Conservation (phyloP, 2,797 vertebrate genomes). For the Spinibarbus caldwelli region DNA sequence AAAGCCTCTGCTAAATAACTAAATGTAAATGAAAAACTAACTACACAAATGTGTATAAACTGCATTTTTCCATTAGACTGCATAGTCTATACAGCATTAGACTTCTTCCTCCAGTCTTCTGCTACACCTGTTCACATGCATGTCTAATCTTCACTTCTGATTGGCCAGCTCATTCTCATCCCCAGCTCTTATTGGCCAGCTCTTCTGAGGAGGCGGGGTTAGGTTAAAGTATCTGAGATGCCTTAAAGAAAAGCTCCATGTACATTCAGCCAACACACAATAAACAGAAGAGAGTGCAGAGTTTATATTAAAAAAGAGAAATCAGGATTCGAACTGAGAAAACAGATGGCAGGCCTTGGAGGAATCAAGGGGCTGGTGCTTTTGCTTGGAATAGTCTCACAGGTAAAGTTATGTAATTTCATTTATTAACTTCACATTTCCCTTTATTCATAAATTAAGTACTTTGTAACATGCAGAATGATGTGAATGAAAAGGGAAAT, state of each 20-base stretch:
- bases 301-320: slow-evolving; percentile 20
- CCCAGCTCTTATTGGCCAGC: slow-evolving; percentile 63
- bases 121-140: slow-evolving; percentile 27
- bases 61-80: neutral
- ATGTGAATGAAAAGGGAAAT: neutral
- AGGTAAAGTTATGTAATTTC: slow-evolving; percentile 67
- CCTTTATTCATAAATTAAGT: slow-evolving; percentile 15
- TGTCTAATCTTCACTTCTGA: slow-evolving; percentile 40
- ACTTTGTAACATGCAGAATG: neutral
- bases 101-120: neutral
- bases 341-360: slow-evolving; percentile 60
- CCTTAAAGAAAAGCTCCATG: slow-evolving; percentile 55
- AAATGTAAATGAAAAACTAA: neutral
- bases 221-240: slow-evolving; percentile 63
- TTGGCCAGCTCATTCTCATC: slow-evolving; percentile 43
- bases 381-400: slow-evolving; percentile 66
- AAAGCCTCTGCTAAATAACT: too few relatives aligned
- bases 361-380: slow-evolving; percentile 63
- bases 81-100: neutral
- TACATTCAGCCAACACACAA: slow-evolving; percentile 45
- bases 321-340: slow-evolving; percentile 23
- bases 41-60: neutral
- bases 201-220: slow-evolving; percentile 62
- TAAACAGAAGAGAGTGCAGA: slow-evolving; percentile 33
- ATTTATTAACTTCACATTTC: neutral